Base-by-base conservation (phyloP, 2,113 vertebrate genomes). In the Pionites leucogaster region DNA sequence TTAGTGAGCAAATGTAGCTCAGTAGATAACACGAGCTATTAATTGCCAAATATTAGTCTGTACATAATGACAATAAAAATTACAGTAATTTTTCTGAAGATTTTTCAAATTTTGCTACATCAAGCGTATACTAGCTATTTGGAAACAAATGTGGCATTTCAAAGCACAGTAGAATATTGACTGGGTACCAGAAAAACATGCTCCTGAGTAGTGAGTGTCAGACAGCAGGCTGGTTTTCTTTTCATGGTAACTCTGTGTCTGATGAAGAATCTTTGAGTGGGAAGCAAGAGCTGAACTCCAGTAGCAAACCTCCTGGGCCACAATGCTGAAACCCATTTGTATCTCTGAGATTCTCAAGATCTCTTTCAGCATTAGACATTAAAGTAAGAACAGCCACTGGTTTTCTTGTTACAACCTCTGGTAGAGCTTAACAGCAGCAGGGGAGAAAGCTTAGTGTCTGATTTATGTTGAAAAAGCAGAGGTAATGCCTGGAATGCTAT, bases 171-270 rank as follows among this genome's bases (percentile, higher is more conserved):
- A 74, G 39, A 49, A 35, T 25, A 18, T 10, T 81, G n/a, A 8
- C 55, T 1, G 0, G 37, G 16, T 67, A 28, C 23, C 49, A 60
- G 50, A 44, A 37, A 37, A 77, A 29, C 0, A 0, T 55, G 31
- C 15, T 90, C 14, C 31, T 39, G 13, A 3, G 19, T 35, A 31
- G 63, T 0, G 5, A 50, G 29, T 47, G n/a, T 68, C 78, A 57
- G 63, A 24, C 29, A 63, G 6, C 12, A 50, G 44, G 19, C 59
- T 53, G 68, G 11, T 67, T 33, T 76, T 50, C 22, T 70, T 84
- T 33, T 68, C 41, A 41, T 46, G 6, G 37, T 29, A 59, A 5
- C n/a, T 86, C 82, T 78, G 31, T 78, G 46, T 70, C 41, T 81
- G 78, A 29, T 52, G 64, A 67, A 69, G 7, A 22, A 9, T 42